A percentile compares a stretch with the other conserved stretches of the same genome.
Evolutionary conservation across 2,797 vertebrate species (phyloP).

Genomic region (Coregonus suidteri): DNA sequence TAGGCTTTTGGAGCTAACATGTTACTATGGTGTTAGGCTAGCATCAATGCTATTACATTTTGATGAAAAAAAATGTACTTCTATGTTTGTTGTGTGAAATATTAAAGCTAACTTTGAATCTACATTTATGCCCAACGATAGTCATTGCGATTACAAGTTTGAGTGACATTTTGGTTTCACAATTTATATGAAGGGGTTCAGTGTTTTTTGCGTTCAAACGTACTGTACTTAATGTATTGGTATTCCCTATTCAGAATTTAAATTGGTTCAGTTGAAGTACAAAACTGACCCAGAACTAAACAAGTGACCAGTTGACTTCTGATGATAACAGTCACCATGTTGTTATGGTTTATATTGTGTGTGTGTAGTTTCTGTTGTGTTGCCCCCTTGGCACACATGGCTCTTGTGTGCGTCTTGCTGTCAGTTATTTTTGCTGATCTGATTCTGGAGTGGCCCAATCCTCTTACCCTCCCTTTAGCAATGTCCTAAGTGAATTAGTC

Average conservation of each 20-base stretch:
- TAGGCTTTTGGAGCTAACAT: slow-evolving; percentile 51
- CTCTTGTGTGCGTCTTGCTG: slow-evolving; percentile 52
- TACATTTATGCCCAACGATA: slow-evolving; percentile 21
- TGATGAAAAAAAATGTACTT: slow-evolving; percentile 14
- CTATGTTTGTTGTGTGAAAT: slow-evolving; percentile 58
- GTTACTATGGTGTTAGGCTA: slow-evolving; percentile 51
- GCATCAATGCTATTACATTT: slow-evolving; percentile 40
- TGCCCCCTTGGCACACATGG: slow-evolving; percentile 29
- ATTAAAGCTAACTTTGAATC: slow-evolving; percentile 63
- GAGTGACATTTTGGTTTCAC: neutral
- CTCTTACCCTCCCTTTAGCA: slow-evolving; percentile 84
- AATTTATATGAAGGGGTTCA: neutral
- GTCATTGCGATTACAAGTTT: slow-evolving; percentile 24
- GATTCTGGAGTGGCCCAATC: slow-evolving; percentile 88
- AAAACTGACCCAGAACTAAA: neutral
- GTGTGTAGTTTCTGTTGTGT: slow-evolving; percentile 27
- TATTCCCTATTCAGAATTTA: neutral
- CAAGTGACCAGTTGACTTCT: neutral
- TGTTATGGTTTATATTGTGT: slow-evolving; percentile 32
- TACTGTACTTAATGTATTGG: neutral
- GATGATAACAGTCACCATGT: slow-evolving; percentile 16
- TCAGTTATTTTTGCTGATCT: slow-evolving; percentile 82
- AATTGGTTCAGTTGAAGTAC: slow-evolving; percentile 10
- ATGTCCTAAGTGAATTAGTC: slow-evolving; percentile 84
- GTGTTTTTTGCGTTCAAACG: neutral